Conservation (phyloP, 2,888 invertebrate genomes). For the Diarsia rubi region DNA sequence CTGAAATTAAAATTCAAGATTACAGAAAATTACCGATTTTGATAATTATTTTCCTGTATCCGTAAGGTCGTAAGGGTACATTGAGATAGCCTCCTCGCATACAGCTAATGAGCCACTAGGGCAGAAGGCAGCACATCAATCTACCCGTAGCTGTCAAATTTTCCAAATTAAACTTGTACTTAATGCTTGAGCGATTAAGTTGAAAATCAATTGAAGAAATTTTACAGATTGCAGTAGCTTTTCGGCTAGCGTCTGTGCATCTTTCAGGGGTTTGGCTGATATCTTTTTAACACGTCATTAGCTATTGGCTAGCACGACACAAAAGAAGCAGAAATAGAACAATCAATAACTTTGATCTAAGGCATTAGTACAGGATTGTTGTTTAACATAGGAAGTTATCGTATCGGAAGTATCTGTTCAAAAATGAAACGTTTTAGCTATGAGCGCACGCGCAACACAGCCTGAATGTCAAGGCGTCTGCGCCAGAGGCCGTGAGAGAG, state of each 20-base stretch:
- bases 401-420: conserved; percentile 86
- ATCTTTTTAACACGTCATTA: background rate
- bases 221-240: too few relatives aligned
- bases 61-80: conserved; percentile 10
- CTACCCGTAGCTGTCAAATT: too few relatives aligned
- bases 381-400: conserved; percentile 84
- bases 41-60: conserved; percentile 26
- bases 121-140: too few relatives aligned
- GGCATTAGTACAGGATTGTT: conserved; percentile 1
- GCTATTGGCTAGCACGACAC: background rate
- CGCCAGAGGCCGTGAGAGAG: conserved; percentile 76
- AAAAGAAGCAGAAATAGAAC: background rate
- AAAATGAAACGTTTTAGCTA: conserved; percentile 86
- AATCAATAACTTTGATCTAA: background rate
- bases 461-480: conserved; percentile 87
- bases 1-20: conserved; percentile 33
- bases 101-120: background rate
- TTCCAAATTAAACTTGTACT: too few relatives aligned
- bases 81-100: background rate
- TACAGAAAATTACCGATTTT: conserved; percentile 13
- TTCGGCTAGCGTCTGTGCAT: background rate
- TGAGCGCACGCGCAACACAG: conserved; percentile 80
- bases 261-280: background rate
- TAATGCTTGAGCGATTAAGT: too few relatives aligned
- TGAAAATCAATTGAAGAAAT: too few relatives aligned